Base-by-base conservation (phyloP, 1,140 invertebrate species). In the Drepana arcuata region DNA sequence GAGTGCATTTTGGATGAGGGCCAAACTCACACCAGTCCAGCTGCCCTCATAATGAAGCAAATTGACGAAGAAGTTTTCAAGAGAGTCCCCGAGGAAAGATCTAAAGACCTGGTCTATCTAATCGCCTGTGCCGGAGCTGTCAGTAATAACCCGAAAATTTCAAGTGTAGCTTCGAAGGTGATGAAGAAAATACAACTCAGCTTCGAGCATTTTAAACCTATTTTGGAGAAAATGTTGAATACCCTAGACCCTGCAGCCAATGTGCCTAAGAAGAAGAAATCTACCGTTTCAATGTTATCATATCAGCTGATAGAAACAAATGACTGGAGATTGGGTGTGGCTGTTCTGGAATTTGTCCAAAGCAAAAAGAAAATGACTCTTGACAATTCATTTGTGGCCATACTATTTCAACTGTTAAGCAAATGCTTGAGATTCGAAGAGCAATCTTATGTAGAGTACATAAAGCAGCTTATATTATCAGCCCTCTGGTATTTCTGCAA, bases 391-490 rank as follows among this genome's bases (percentile, higher is more conserved):
- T 82, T 97, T 2, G 80, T 96, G 4, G 87, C 89, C 0, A 53
- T 89, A n/a, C 68, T 96, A 2, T 96, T 97, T 55, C 88, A 92
- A 34, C 64, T 97, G n/a, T 67, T 98, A 4, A 90, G 92, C 48
- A 89, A 88, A 48, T 94, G 92, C 61, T 83, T 94, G 38, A 86
- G 89, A 37, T 89, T 95, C 41, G 93, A 96, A 51, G 90, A 94
- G 52, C 92, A 95, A 52, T 88, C 88, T 12, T 87, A 90, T n/a
- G 87, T 93, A 0, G 95, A 97, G 70, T 97, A 97, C 63, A 88
- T 91, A 0, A 96, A 96, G 73, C 95, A 98, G 61, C 69, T 97
- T 7, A 83, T 95, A 12, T 70, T 98, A 0, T 91, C 93, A 0
- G 88, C 87, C n/a, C 83, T 97, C 5, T 83, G 93, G 63, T 88